A percentile compares a stretch with the other conserved stretches of the same genome.
Conservation (phyloP, 2,797 vertebrate genomes). For the Chelmon rostratus region DNA sequence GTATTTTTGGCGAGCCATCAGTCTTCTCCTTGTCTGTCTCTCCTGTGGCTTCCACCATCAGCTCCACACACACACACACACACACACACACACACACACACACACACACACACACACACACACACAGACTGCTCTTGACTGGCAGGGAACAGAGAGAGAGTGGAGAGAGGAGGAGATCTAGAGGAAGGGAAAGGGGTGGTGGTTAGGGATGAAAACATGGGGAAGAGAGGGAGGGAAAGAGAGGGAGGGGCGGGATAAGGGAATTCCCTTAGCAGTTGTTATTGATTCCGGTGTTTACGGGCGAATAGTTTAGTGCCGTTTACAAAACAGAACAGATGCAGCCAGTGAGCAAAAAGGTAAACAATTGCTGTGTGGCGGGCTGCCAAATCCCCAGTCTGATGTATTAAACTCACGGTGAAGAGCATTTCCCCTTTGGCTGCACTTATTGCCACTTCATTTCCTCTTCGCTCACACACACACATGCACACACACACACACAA, state of each 20-base stretch:
- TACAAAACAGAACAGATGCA: conserved; percentile 99
- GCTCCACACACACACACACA: conserved; percentile 79
- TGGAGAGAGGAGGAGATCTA: conserved; percentile 68
- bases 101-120: conserved; percentile 22
- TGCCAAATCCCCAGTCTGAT: conserved; percentile 95
- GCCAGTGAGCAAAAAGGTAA: conserved; percentile 99
- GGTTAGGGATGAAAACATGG: conserved; percentile 78
- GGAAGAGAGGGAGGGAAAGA: conserved; percentile 79
- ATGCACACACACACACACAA: no score
- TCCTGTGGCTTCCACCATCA: conserved; percentile 77
- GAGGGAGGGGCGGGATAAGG: conserved; percentile 78
- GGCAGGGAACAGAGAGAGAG: conserved; percentile 77
- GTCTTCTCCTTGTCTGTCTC: conserved; percentile 69
- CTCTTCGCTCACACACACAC: conserved; percentile 79
- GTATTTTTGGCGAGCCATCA: conserved; percentile 79
- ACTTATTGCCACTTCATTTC: conserved; percentile 99
- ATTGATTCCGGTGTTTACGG: conserved; percentile 96
- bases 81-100: conserved; percentile 13
- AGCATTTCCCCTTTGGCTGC: conserved; percentile 98
- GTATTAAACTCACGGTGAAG: conserved; percentile 98
- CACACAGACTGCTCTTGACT: conserved; percentile 84
- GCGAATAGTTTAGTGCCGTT: conserved; percentile 97
- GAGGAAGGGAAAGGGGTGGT: conserved; percentile 73
- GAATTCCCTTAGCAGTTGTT: conserved; percentile 98
- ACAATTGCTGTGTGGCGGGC: conserved; percentile 98